phyloP scores from a whole-genome alignment of 30 jellyfish, hydroid and myxozoan species.

The Aurelia sp. region DNA sequence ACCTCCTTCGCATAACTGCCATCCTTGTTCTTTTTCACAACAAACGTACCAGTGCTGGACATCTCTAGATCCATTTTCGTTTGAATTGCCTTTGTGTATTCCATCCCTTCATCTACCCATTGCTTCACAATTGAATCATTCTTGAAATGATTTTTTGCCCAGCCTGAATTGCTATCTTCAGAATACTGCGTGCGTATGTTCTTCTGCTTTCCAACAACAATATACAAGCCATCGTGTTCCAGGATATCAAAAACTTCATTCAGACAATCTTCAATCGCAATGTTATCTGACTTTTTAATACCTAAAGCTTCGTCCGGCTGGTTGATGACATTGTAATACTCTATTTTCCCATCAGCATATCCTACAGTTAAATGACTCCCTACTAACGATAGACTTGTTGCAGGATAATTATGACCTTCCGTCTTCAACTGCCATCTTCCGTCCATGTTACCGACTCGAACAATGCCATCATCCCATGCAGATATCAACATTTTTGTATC shows the following conservation, averaged over 20 bases:
- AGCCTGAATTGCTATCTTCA: slow-evolving; percentile 39
- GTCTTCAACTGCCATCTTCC: slow-evolving; percentile 32
- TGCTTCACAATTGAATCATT: slow-evolving; percentile 23
- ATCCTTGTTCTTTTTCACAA: background rate
- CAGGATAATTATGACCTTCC: slow-evolving; percentile 5
- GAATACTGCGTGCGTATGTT: slow-evolving; percentile 42
- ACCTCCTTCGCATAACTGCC: background rate
- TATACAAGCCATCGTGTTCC: background rate
- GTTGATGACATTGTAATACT: background rate
- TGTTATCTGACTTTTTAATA: background rate
- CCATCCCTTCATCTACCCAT: slow-evolving; percentile 51
- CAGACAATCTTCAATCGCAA: slow-evolving; percentile 3
- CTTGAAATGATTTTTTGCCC: slow-evolving; percentile 41
- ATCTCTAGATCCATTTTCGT: slow-evolving; percentile 46
- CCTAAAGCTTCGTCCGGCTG: background rate
- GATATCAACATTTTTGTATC: slow-evolving; percentile 10
- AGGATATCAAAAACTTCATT: slow-evolving; percentile 28
- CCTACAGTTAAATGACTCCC: background rate
- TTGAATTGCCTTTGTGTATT: slow-evolving; percentile 29
- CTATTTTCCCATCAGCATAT: slow-evolving; percentile 29
- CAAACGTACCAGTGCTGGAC: slow-evolving; percentile 40
- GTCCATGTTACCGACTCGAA: slow-evolving; percentile 21
- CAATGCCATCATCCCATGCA: slow-evolving; percentile 55
- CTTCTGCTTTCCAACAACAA: slow-evolving; percentile 37
- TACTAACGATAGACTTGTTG: slow-evolving; percentile 1